Conservation (phyloP, 2,797 vertebrate genomes). For the Manis javanica region DNA sequence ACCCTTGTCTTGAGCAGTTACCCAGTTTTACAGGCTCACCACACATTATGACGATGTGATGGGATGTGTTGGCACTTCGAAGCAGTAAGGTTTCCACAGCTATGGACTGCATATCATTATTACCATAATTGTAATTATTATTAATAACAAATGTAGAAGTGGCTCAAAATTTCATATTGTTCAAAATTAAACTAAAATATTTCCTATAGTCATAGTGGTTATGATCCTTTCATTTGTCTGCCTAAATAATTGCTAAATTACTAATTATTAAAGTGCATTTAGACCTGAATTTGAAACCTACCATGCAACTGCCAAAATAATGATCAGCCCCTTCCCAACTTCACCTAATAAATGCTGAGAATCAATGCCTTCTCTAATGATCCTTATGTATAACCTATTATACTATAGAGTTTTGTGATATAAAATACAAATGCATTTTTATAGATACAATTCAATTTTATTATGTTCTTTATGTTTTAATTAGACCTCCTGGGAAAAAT, state of each 20-base stretch:
- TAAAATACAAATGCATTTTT: constrained; percentile 53
- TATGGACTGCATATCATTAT: not conserved
- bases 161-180: not conserved
- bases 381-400: constrained; percentile 14
- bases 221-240: not conserved
- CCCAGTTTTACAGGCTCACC: not conserved
- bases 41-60: not conserved
- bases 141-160: not conserved
- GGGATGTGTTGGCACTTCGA: not conserved
- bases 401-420: constrained; percentile 36
- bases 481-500: constrained; percentile 71
- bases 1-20: not conserved
- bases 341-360: not conserved
- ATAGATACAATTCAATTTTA: constrained; percentile 69
- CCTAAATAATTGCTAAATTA: not conserved
- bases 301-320: not conserved
- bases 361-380: constrained; percentile 64
- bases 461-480: constrained; percentile 76
- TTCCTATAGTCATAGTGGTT: not conserved
- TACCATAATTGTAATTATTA: not conserved
- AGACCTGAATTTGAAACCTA: constrained; percentile 29
- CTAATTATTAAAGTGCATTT: constrained; percentile 30
- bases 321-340: not conserved
- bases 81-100: not conserved
- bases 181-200: not conserved